Evolutionary conservation across 1,140 invertebrate genomes (phyloP), one percentile per base, ranked within the genome.

Genomic region (Steinernema khuongi): DNA sequence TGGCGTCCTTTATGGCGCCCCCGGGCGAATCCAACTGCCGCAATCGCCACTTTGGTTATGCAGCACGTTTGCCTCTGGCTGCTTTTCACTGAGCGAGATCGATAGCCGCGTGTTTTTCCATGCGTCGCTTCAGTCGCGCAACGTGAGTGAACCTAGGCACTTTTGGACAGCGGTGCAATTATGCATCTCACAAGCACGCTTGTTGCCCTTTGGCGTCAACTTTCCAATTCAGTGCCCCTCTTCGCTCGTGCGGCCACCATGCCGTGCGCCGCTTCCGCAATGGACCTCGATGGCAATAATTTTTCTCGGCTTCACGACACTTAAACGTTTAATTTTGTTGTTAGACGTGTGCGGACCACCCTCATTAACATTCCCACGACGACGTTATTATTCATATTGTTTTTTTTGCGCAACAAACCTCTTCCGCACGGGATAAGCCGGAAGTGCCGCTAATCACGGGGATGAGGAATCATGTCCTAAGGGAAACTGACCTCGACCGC

Each of bases 1-100:
- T 60, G 50, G 22, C 50, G 50, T 60, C 50, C 50, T 60, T 60
- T 60, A 60, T 60, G 50, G 50, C 50, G n/a, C 50, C 50, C 50
- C 50, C 26, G 50, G 50, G 50, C 50, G 50, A 60, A 60, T 60
- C 50, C 50, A 60, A 60, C 50, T 60, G 50, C 50, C 50, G 22
- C 50, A 60, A 60, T 60, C 50, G 50, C 50, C 50, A 60, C 50
- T 60, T 60, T 60, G 50, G 50, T 60, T 60, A 60, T 60, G 50
- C 50, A 60, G 50, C 50, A 60, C 50, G 50, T 60, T 60, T 60
- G 50, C 50, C 50, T 60, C 50, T 60, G 50, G 50, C 50, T 60
- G 50, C 50, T 60, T 60, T 60, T 60, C 50, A 60, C 7, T 60
- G 50, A 60, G 50, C 11, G 50, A 60, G 50, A 60, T 60, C 50